Conservation (phyloP, 2,797 vertebrate species). For the Rhodeus uyekii region DNA sequence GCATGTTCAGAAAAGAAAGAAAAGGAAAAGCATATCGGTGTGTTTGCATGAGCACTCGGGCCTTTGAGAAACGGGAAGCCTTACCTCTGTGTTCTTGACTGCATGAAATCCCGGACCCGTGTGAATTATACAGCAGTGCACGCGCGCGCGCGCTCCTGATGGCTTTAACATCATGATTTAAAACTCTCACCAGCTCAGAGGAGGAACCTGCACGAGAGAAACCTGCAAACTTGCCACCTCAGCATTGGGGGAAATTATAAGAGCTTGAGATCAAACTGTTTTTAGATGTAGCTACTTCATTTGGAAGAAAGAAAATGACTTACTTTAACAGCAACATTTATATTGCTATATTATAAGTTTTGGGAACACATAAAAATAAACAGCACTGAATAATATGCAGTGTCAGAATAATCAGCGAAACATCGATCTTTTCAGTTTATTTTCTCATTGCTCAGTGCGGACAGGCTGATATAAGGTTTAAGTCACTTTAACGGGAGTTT, state of each 20-base stretch:
- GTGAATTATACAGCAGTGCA: constrained; percentile 36
- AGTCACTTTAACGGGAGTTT: not conserved
- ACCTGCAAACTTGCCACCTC: too few relatives aligned
- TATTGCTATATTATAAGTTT: not conserved
- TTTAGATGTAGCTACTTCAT: not conserved
- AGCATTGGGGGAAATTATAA: not conserved
- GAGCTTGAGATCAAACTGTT: not conserved
- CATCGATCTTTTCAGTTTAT: not conserved
- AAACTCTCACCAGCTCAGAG: too few relatives aligned
- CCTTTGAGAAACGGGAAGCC: constrained; percentile 75
- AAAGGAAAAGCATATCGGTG: not conserved
- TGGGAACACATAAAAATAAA: not conserved
- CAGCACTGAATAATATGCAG: not conserved
- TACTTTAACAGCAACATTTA: not conserved
- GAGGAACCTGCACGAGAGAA: too few relatives aligned
- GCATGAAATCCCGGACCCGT: constrained; percentile 14
- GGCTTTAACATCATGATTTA: constrained; percentile 67
- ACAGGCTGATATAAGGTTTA: not conserved
- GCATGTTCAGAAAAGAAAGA: not conserved
- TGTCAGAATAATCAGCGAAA: not conserved
- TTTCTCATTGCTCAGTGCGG: not conserved
- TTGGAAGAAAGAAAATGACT: not conserved
- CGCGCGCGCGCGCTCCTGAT: constrained; percentile 31
- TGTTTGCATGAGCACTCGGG: not conserved
- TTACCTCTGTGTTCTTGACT: constrained; percentile 70